phyloP scores from a whole-genome alignment of 2,113 vertebrate species.

The Toxotes jaculatrix region DNA sequence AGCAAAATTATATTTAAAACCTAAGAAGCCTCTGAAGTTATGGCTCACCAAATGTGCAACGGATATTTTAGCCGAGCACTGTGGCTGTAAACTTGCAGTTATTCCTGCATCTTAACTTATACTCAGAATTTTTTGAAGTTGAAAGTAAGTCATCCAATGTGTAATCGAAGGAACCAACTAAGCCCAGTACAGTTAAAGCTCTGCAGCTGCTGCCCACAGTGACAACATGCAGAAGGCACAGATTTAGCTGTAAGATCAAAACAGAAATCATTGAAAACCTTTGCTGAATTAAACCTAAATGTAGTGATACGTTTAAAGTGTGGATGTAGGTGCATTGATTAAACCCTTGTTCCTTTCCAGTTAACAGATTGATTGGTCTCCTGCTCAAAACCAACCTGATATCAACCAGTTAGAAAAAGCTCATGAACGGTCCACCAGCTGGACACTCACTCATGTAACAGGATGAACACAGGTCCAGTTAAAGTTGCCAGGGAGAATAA shows the following conservation, averaged over 20 bases:
- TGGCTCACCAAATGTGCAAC: neutral
- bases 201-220: too few species aligned
- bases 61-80: neutral
- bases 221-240: neutral
- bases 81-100: neutral
- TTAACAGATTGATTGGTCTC: neutral
- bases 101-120: neutral
- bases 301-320: neutral
- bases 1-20: neutral
- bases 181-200: neutral
- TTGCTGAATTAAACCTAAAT: neutral
- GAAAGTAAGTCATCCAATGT: too few species aligned
- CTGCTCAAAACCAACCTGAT: neutral
- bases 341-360: neutral
- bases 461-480: too few species aligned
- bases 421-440: too few species aligned
- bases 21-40: constrained; percentile 22
- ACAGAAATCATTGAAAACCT: neutral
- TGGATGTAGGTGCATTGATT: neutral
- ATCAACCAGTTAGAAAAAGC: too few species aligned
- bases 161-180: neutral
- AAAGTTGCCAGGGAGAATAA: too few species aligned
- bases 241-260: neutral
- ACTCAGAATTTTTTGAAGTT: neutral
- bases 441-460: too few species aligned